Evolutionary conservation across 1,140 invertebrate species (phyloP), one percentile per base, ranked within the genome.

Genomic region (Drosophila pallidifrons): DNA sequence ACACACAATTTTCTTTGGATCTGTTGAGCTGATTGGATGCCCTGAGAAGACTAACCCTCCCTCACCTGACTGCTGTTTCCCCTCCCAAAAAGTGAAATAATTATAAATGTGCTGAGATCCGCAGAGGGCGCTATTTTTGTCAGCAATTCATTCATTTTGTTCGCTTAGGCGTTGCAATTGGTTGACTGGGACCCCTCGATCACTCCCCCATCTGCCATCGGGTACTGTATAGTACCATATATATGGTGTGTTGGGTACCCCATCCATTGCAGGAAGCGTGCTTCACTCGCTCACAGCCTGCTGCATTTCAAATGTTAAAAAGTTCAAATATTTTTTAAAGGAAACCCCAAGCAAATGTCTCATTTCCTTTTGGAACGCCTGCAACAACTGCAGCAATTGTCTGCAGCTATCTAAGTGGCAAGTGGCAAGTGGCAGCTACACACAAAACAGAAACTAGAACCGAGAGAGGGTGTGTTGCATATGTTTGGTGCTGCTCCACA

Each of bases 271-370:
- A 47, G 74, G 73, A 87, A 81, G 85, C 81, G 85, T 88, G 85
- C 77, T 63, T 60, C 67, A 57, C 71, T 43, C 54, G 47, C 32
- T 60, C 20, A 13, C 71, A 77, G 63, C 80, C 81, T 83, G 80
- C 80, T 83, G 83, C 83, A 78, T 88, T 88, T 87, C 64, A 83
- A 85, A 89, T 89, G 85, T 89, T 89, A 89, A 89, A 89, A 89
- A 89, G 86, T 89, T 89, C 78, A 89, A 85, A 89, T 81, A 77
- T 81, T 78, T 89, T 74, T 67, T 68, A 66, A 25, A 47, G 58
- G 74, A 30, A 77, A 72, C 57, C 83, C 70, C 74, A 52, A 83
- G 81, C 85, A 89, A 89, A 89, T 89, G 85, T 85, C 72, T 79
- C 86, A 89, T 85, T 89, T 89, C 86, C 85, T 77, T 25, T 46